A percentile compares a stretch with the other conserved stretches of the same genome.
Conservation (phyloP, 1,140 invertebrate genomes). For the Wiebesia pumilae region DNA sequence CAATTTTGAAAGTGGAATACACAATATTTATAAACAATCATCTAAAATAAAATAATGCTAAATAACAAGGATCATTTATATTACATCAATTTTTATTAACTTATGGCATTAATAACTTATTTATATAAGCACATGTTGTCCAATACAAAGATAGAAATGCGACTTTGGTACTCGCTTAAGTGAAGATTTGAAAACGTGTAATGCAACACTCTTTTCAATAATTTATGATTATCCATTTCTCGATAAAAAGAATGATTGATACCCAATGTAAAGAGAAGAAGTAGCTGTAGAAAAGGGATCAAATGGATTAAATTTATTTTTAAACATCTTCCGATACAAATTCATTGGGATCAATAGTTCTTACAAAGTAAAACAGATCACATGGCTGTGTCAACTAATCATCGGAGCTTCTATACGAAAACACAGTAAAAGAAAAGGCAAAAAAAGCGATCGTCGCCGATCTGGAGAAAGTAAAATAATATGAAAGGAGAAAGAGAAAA, state of each 20-base stretch:
- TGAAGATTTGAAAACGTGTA: not conserved
- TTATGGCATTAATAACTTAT: too few species aligned
- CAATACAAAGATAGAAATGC: too few species aligned
- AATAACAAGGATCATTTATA: too few species aligned
- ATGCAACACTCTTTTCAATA: not conserved
- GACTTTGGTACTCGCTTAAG: not conserved
- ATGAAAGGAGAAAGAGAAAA: slow-evolving; percentile 12
- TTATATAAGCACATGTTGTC: too few species aligned
- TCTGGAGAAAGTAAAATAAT: slow-evolving; percentile 38
- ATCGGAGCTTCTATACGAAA: not conserved
- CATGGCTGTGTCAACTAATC: not conserved
- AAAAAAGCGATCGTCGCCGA: slow-evolving; percentile 2
- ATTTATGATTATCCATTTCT: not conserved
- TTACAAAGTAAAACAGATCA: not conserved
- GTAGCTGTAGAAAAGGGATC: not conserved
- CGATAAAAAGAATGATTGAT: not conserved
- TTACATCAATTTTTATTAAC: too few species aligned
- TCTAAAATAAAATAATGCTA: too few species aligned
- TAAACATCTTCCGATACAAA: slow-evolving; percentile 1
- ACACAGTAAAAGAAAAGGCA: not conserved
- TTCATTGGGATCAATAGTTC: not conserved
- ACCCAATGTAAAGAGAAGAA: not conserved
- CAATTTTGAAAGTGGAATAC: too few species aligned
- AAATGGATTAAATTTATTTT: not conserved
- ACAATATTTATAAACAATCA: too few species aligned